A percentile compares a stretch with the other conserved stretches of the same genome.
phyloP scores from a whole-genome alignment of 2,113 vertebrate genomes.

The Sebastes schlegelii region DNA sequence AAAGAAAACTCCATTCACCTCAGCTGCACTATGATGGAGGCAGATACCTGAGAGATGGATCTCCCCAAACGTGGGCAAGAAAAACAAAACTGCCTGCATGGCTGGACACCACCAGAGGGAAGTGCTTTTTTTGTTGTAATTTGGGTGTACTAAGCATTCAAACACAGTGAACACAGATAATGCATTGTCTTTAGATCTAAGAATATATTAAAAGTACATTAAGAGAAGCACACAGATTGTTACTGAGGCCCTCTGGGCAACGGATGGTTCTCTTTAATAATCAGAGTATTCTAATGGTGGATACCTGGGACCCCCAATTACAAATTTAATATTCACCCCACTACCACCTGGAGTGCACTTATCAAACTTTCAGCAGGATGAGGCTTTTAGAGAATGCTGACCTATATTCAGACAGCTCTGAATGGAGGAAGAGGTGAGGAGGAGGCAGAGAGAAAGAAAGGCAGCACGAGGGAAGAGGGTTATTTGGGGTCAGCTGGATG shows the following conservation, averaged over 20 bases:
- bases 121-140: slow-evolving; percentile 1
- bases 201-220: slow-evolving; percentile 38
- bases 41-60: background rate
- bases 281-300: slow-evolving; percentile 44
- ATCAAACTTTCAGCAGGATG: slow-evolving; percentile 72
- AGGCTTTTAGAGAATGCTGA: slow-evolving; percentile 74
- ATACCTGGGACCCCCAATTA: slow-evolving; percentile 63
- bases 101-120: background rate
- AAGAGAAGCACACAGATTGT: slow-evolving; percentile 30
- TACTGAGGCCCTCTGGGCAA: slow-evolving; percentile 6
- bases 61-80: background rate
- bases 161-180: background rate
- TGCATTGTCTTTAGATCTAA: slow-evolving; percentile 8
- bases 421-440: slow-evolving; percentile 37
- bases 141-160: slow-evolving; percentile 2
- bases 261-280: slow-evolving; percentile 58
- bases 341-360: slow-evolving; percentile 75
- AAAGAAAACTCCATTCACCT: background rate
- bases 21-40: background rate
- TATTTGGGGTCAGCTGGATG: slow-evolving; percentile 45
- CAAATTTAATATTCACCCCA: slow-evolving; percentile 70
- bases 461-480: slow-evolving; percentile 22
- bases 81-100: slow-evolving; percentile 4
- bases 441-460: slow-evolving; percentile 21
- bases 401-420: slow-evolving; percentile 71